Conservation (phyloP, 2,113 vertebrate species). For the Scophthalmus maximus region DNA sequence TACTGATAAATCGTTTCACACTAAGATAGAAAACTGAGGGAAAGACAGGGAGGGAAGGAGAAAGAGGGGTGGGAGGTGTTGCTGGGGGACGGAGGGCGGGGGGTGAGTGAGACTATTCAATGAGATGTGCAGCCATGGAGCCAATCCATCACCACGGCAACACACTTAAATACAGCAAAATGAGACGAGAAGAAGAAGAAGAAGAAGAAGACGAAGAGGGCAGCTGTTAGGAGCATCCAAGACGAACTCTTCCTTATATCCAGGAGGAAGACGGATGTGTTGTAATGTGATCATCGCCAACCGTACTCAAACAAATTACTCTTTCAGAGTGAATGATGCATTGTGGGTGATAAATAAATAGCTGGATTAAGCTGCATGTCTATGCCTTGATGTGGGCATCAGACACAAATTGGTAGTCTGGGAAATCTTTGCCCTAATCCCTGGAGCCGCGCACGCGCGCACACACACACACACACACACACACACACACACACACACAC, state of each 20-base stretch:
- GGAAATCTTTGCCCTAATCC: slow-evolving; percentile 71
- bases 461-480: neutral
- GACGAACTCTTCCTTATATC: neutral
- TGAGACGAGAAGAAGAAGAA: neutral
- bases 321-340: slow-evolving; percentile 21
- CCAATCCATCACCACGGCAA: slow-evolving; percentile 36
- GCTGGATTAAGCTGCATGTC: slow-evolving; percentile 60
- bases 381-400: slow-evolving; percentile 58
- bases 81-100: neutral
- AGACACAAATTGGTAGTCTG: slow-evolving; percentile 71
- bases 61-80: slow-evolving; percentile 10
- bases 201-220: neutral
- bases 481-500: slow-evolving; percentile 13
- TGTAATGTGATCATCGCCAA: neutral
- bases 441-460: slow-evolving; percentile 44
- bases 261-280: neutral
- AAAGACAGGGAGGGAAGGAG: neutral
- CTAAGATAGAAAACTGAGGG: slow-evolving; percentile 12
- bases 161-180: slow-evolving; percentile 22
- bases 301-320: neutral
- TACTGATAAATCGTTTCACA: slow-evolving; percentile 16
- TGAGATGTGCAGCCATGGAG: slow-evolving; percentile 27
- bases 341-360: slow-evolving; percentile 31
- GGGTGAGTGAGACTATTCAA: slow-evolving; percentile 15
- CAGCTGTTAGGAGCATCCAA: neutral